These are phyloP conservation scores for Melinopterus prodromus DNA, from an alignment of 2,888 invertebrate species.

Conservation along the genomic window DNA sequence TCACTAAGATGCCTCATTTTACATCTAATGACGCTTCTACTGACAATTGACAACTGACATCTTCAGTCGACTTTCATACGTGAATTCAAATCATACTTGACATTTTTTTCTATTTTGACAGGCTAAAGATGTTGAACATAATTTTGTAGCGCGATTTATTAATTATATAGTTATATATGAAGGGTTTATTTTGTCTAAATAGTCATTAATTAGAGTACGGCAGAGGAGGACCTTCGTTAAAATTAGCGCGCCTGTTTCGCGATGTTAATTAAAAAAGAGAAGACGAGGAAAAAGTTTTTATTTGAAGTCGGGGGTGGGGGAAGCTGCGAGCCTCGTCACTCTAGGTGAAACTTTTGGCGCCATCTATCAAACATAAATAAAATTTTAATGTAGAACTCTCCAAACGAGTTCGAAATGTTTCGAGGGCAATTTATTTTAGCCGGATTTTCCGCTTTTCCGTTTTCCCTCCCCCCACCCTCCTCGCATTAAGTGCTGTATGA, in stretches of 20 bases:
- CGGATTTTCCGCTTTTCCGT: neutral
- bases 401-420: constrained; percentile 6
- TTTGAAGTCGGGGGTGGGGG: neutral
- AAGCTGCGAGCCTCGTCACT: neutral
- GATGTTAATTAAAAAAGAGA: neutral
- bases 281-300: neutral
- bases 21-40: too few species aligned
- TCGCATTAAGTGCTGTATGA: neutral
- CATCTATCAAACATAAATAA: constrained; percentile 9
- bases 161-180: too few species aligned
- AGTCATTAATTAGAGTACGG: neutral
- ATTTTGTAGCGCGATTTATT: too few species aligned
- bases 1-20: too few species aligned
- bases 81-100: too few species aligned
- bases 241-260: neutral
- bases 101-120: too few species aligned
- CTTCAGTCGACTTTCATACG: too few species aligned
- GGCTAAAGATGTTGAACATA: too few species aligned
- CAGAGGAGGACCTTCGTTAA: neutral
- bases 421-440: constrained; percentile 4
- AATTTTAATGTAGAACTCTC: constrained; percentile 18
- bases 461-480: neutral
- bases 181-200: neutral
- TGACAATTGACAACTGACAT: too few species aligned
- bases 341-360: neutral